Evolutionary conservation across 1,140 invertebrate species (phyloP).

Genomic region (Latrodectus geometricus): DNA sequence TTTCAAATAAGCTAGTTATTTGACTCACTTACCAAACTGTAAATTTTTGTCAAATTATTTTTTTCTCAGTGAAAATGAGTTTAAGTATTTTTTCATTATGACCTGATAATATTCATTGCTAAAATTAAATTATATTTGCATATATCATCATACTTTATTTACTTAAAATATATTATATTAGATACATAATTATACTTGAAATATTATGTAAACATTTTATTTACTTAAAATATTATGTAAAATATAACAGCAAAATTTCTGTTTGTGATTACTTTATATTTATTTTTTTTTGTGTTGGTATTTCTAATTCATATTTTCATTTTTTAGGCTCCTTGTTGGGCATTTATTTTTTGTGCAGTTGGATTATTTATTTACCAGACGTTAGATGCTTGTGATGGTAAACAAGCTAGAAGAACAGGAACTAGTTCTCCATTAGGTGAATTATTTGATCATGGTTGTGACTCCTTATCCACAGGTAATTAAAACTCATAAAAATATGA

Average conservation of each 20-base stretch:
- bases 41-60: no score
- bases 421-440: slow-evolving; percentile 94
- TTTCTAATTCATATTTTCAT: neutral
- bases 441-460: slow-evolving; percentile 98
- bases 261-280: neutral
- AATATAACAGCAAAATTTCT: neutral
- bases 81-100: no score
- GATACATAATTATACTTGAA: no score
- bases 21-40: no score
- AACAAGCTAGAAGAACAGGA: slow-evolving; percentile 94
- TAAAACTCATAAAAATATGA: neutral
- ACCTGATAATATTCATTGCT: no score
- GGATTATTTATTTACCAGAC: slow-evolving; percentile 99
- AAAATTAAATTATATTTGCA: no score
- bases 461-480: slow-evolving; percentile 75
- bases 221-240: no score
- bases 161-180: no score
- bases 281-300: neutral
- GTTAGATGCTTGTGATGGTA: slow-evolving; percentile 98
- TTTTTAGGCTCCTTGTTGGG: slow-evolving; percentile 81
- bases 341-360: slow-evolving; percentile 89
- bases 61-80: no score
- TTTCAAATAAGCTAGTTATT: no score
- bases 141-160: no score
- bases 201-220: no score